phyloP scores from a whole-genome alignment of 2,888 invertebrate species.

The Monopis laevigella region DNA sequence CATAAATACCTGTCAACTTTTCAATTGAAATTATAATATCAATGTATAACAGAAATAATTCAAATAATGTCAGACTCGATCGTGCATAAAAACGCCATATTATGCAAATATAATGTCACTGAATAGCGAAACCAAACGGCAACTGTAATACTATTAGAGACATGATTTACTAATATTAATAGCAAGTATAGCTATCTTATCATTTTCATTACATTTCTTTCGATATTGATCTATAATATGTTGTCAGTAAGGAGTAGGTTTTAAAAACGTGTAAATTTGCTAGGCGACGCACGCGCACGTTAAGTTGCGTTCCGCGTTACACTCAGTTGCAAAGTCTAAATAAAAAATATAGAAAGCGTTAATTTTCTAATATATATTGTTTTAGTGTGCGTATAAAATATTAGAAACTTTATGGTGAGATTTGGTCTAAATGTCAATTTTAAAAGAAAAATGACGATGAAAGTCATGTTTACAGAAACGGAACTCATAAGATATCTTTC shows the following conservation, averaged over 20 bases:
- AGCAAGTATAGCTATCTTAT: background rate
- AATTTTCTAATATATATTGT: conserved; percentile 7
- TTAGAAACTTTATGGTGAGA: no score
- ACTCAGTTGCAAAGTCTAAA: background rate
- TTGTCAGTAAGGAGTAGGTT: no score
- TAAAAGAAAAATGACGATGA: no score
- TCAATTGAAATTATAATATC: background rate
- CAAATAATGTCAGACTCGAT: conserved; percentile 4
- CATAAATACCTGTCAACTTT: background rate
- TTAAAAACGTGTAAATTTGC: background rate
- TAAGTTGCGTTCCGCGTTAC: conserved; percentile 2
- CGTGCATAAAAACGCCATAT: conserved; percentile 8
- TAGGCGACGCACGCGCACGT: background rate
- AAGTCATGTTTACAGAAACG: no score
- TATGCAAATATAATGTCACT: conserved; percentile 11
- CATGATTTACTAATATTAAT: conserved; percentile 8
- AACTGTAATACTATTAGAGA: background rate
- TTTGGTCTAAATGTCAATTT: no score
- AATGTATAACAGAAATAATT: background rate
- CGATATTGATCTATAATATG: no score
- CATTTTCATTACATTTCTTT: background rate
- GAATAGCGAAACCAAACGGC: conserved; percentile 6
- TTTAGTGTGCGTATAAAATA: no score
- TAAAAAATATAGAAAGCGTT: conserved; percentile 11
- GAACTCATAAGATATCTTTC: no score